Evolutionary conservation across 2,888 invertebrate species (phyloP).

Genomic region (Coremacera marginata): DNA sequence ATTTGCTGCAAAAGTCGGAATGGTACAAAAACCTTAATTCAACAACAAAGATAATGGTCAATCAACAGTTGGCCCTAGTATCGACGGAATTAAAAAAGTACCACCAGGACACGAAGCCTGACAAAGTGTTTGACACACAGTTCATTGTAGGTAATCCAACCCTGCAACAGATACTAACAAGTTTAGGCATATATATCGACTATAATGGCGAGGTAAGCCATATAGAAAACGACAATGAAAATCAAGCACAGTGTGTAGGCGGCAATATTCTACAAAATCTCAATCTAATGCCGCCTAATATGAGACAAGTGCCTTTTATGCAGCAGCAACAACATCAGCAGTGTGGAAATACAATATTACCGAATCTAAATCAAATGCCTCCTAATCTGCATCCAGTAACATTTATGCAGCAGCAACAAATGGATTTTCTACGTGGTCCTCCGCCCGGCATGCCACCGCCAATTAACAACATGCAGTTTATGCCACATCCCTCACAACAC

Average conservation of each 20-base stretch:
- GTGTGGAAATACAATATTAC: background rate
- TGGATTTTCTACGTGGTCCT: conserved; percentile 60
- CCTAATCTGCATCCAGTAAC: conserved; percentile 47
- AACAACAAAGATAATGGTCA: conserved; percentile 79
- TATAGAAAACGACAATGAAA: conserved; percentile 55
- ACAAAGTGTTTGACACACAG: conserved; percentile 72
- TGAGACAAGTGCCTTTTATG: conserved; percentile 55
- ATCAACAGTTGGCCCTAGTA: conserved; percentile 76
- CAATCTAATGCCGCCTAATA: conserved; percentile 47
- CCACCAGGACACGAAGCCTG: conserved; percentile 73
- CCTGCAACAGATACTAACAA: conserved; percentile 74
- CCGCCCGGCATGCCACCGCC: conserved; percentile 58
- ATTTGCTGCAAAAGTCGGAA: conserved; percentile 75
- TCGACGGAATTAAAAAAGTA: conserved; percentile 75
- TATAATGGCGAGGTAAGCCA: conserved; percentile 73
- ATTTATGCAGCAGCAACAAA: conserved; percentile 58
- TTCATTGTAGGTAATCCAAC: conserved; percentile 71
- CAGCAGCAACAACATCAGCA: conserved; percentile 47
- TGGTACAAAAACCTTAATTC: conserved; percentile 81
- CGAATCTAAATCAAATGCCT: conserved; percentile 44
- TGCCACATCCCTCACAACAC: conserved; percentile 29
- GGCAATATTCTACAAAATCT: conserved; percentile 18
- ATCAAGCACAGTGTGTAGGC: conserved; percentile 38
- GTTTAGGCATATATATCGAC: conserved; percentile 74
- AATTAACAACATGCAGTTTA: background rate